Evolutionary conservation across 1,140 invertebrate species (phyloP).

Genomic region (Aricia agestis): DNA sequence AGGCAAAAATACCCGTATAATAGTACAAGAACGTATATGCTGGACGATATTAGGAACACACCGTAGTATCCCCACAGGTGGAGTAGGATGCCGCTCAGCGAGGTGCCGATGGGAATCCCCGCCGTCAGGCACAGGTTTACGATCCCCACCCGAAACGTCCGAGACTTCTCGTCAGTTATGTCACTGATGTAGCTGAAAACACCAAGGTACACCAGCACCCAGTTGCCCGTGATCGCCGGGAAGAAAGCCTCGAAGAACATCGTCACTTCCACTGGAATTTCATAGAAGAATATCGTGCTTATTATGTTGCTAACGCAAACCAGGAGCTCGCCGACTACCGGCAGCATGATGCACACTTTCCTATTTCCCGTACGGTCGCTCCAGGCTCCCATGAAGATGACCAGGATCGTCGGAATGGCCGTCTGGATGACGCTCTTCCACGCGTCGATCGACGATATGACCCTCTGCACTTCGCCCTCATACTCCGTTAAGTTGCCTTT

Average conservation of each 20-base stretch:
- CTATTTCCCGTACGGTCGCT: conserved; percentile 78
- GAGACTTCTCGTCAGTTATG: conserved; percentile 72
- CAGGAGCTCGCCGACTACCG: conserved; percentile 74
- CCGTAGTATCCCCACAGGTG: conserved; percentile 70
- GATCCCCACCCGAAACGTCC: conserved; percentile 76
- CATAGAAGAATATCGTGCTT: conserved; percentile 72
- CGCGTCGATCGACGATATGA: conserved; percentile 75
- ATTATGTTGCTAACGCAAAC: conserved; percentile 71
- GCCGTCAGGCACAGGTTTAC: conserved; percentile 75
- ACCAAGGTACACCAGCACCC: conserved; percentile 75
- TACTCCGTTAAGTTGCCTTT: conserved; percentile 65
- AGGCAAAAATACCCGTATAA: conserved; percentile 57
- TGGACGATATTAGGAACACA: conserved; percentile 55
- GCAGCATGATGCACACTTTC: conserved; percentile 77
- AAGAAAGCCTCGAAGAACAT: conserved; percentile 76
- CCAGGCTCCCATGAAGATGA: conserved; percentile 80
- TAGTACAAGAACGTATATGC: conserved; percentile 56
- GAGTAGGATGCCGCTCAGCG: conserved; percentile 66
- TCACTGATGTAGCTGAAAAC: conserved; percentile 79
- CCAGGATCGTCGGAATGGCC: conserved; percentile 74
- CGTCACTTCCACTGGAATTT: conserved; percentile 74
- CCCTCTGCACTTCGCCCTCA: conserved; percentile 72
- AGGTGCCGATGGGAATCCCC: conserved; percentile 67
- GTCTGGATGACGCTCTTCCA: conserved; percentile 78
- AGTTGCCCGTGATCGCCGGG: conserved; percentile 76